Evolutionary conservation across 2,113 vertebrate genomes (phyloP).

Genomic region (Chlorocebus sabaeus): DNA sequence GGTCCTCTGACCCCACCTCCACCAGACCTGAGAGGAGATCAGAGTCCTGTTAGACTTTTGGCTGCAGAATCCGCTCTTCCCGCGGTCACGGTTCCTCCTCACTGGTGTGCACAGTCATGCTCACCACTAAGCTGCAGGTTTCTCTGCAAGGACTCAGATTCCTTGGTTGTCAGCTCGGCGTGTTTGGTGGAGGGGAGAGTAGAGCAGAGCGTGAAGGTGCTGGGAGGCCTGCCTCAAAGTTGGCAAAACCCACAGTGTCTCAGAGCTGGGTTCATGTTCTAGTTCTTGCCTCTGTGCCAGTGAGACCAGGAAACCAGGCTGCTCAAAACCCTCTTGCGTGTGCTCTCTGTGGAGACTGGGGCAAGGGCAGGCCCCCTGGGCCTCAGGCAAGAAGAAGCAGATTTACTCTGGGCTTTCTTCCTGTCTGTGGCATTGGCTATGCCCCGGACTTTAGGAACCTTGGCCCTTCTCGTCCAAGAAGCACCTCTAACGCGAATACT

Average conservation of each 20-base stretch:
- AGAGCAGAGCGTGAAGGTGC: background rate
- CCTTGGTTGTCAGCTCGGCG: background rate
- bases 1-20: background rate
- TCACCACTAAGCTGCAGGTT: accelerated
- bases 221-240: background rate
- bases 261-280: background rate
- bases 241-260: accelerated
- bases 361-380: accelerated
- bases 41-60: background rate
- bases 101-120: accelerated
- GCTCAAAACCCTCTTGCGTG: accelerated
- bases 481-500: accelerated
- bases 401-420: background rate
- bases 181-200: background rate
- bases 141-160: background rate
- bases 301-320: background rate
- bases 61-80: too few relatives aligned
- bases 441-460: background rate
- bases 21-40: background rate
- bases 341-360: background rate
- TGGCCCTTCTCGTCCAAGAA: background rate
- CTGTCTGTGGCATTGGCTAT: accelerated
- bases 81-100: accelerated
- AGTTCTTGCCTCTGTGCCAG: background rate
- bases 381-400: background rate